Conservation (phyloP, 2,888 invertebrate genomes). For the Nomada goodeniana region DNA sequence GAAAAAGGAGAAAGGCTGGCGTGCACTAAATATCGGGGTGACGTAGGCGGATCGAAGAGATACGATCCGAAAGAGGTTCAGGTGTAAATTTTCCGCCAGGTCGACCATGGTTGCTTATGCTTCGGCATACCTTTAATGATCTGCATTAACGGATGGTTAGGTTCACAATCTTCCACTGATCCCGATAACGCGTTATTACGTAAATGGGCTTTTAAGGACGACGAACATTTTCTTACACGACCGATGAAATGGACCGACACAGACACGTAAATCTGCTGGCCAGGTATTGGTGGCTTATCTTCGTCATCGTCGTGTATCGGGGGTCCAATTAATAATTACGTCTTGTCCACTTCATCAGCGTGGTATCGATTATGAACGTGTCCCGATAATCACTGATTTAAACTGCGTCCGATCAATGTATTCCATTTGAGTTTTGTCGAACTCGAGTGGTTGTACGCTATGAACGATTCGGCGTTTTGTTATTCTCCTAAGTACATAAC, state of each 20-base stretch:
- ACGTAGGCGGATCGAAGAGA: slow-evolving; percentile 68
- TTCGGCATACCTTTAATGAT: slow-evolving; percentile 44
- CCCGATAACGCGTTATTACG: slow-evolving; percentile 56
- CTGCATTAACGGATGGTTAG: slow-evolving; percentile 65
- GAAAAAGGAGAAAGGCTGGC: slow-evolving; percentile 27
- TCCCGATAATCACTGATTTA: slow-evolving; percentile 18
- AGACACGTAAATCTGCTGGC: slow-evolving; percentile 14
- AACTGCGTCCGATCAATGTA: slow-evolving; percentile 22
- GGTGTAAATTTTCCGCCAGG: slow-evolving; percentile 63
- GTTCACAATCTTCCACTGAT: slow-evolving; percentile 67
- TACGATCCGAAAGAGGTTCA: slow-evolving; percentile 66
- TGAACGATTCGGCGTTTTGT: background rate
- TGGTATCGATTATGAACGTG: background rate
- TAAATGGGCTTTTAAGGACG: slow-evolving; percentile 50
- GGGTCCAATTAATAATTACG: slow-evolving; percentile 36
- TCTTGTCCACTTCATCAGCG: background rate
- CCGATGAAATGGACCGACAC: background rate
- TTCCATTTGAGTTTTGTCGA: background rate
- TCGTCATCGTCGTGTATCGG: slow-evolving; percentile 38
- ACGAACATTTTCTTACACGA: slow-evolving; percentile 19
- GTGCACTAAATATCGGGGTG: slow-evolving; percentile 48
- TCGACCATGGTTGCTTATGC: slow-evolving; percentile 37
- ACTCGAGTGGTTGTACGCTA: background rate
- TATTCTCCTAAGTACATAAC: too few relatives aligned
- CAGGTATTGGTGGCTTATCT: background rate